Evolutionary conservation across 2,888 invertebrate species (phyloP), one percentile per base, ranked within the genome.

Genomic region (Melanargia galathea): DNA sequence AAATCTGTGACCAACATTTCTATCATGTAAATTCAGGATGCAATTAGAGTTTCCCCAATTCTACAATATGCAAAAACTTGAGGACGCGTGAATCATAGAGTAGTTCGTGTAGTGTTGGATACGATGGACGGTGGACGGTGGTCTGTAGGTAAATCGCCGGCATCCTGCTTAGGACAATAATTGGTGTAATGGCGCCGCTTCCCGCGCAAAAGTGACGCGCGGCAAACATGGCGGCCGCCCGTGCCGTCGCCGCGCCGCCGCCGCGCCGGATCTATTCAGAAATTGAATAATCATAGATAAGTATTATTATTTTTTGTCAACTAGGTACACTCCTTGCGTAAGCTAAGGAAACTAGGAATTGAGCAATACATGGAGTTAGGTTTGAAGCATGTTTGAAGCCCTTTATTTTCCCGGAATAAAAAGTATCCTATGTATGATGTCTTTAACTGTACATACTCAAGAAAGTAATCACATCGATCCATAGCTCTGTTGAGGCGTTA

Each of bases 161-260:
- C 80, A 82, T 90, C 89, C 89, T 88, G 82, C 84, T 87, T 87
- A 83, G 60, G 66, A 73, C 82, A 82, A 38, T n/a, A n/a, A 85
- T 84, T 86, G 79, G 64, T 60, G 72, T 80, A 81, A 83, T 83
- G 79, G 79, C 79, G 73, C 64, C 76, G 74, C 75, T 83, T 87
- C 82, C 86, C 85, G 84, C 83, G 83, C 84, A 75, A 83, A 82
- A 73, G 73, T 79, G 80, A 78, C 82, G 77, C 70, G 74, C 65
- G 67, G 52, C 69, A 71, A 35, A 48, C 59, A 61, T 64, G 60
- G 46, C 68, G 57, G 54, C 64, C 51, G 59, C 48, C 33, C 57
- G 57, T 45, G 48, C 48, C 24, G 58, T 13, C 48, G 63, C 54
- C 58, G 57, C 40, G 58, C 30, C 48, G 65, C 54, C 58, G 59